Base-by-base conservation (phyloP, 2,797 vertebrate genomes). In the Pseudotriccus pelzelni region DNA sequence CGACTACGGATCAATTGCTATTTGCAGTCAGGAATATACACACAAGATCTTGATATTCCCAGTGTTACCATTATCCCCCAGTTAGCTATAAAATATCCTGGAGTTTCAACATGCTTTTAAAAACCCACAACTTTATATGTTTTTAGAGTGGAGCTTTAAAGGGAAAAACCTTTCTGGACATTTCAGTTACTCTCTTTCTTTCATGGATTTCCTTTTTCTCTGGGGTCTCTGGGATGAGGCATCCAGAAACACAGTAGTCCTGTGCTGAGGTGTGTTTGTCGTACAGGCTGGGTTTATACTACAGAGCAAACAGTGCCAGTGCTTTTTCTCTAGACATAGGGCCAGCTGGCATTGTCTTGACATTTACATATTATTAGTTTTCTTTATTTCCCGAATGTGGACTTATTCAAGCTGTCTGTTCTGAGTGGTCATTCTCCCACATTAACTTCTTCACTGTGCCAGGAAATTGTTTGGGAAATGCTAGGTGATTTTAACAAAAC, bases 401-500 rank as follows among this genome's bases (percentile, higher is more conserved):
- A 46, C 24, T 85, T 22, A 89, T 95, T 94, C 46, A 89, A 66
- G 47, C 39, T 84, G 62, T 24, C 62, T 73, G 9, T 77, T 89
- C 39, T 7, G 30, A 84, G 55, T 36, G 69, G 37, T 90, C 49
- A 36, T 93, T 88, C 66, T 77, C 18, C 66, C 39, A 4, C 44
- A 81, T 84, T 80, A 87, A 67, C 24, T 86, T 84, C 50, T 84
- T 30, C 21, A 28, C 20, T 37, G 27, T 79, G 69, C 77, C 80
- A 81, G 70, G 50, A 58, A 72, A 66, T 75, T 81, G 41, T 86
- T 91, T 88, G 62, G 53, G 62, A 73, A 95, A 84, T 73, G 59
- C 20, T 82, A 76, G 82, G 76, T 90, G 87, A 74, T 80, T 94
- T 85, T 53, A 80, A 72, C 37, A 94, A 78, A 88, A 81, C 18